Base-by-base conservation (phyloP, 2,797 vertebrate genomes). In the Notolepis coatsorum region DNA sequence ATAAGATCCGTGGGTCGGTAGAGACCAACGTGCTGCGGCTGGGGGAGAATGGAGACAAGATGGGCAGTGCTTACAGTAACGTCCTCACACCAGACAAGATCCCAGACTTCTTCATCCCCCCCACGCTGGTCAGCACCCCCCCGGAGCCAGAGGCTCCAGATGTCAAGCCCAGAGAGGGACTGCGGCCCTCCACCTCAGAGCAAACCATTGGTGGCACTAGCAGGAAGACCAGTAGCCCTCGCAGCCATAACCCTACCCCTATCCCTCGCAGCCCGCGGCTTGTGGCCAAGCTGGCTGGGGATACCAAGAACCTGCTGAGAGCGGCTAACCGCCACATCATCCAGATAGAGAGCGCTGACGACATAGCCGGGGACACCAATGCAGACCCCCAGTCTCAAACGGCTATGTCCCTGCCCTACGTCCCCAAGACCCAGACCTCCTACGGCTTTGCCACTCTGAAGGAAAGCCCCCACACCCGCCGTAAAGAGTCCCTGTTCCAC, bases 81-180 rank as follows among this genome's bases (percentile, higher is more conserved):
- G 96, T 99, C 63, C 94, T 99, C 76, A 98, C 97, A 1, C 97
- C 97, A 0, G 97, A 98, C 84, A 98, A 98, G 82, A 99, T 99
- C 82, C 97, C 97, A 0, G 97, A 98, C 80, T 99, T 99, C 70
- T 99, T 98, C 79, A 99, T 99, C 63, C 97, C 97, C 0, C 97
- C 97, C 1, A 99, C 97, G 82, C 91, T 99, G 20, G 91, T 93
- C 7, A 91, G 92, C 5, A 89, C 79, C 0, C 92, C 96, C 0
- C 59, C 93, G 0, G 97, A 98, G 65, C 79, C 83, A 0, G 88
- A 93, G 30, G 17, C 62, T 0, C 87, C 70, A 0, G 83, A 75
- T 4, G 20, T 77, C 3, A 90, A 91, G 12, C 60, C 91, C 2
- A 94, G 86, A 12, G 86, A 94, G 0, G 21, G 77, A 12, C 61